Evolutionary conservation across 2,797 vertebrate species (phyloP).

Genomic region (Ara ararauna): DNA sequence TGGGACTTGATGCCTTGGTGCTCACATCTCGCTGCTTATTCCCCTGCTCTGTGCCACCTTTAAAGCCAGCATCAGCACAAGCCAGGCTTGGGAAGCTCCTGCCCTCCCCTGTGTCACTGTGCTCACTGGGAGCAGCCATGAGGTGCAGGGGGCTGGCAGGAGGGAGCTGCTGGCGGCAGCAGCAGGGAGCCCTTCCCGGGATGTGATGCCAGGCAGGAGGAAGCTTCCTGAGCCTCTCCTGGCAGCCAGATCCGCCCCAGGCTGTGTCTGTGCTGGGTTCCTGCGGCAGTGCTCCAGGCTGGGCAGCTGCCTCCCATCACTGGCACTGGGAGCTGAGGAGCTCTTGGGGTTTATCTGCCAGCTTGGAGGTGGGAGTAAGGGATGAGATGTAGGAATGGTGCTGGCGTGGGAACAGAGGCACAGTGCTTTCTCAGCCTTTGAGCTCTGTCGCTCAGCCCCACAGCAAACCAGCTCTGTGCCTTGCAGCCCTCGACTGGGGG

Average conservation of each 20-base stretch:
- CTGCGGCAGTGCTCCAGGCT: background rate
- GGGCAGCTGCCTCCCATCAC: accelerated
- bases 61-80: accelerated
- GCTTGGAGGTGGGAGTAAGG: background rate
- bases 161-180: background rate
- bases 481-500: background rate
- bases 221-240: background rate
- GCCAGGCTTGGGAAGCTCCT: background rate
- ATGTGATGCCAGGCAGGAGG: background rate
- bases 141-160: background rate
- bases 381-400: background rate
- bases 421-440: background rate
- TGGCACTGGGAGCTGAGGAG: background rate
- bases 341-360: background rate
- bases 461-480: background rate
- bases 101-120: background rate
- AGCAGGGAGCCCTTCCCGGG: background rate
- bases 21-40: background rate
- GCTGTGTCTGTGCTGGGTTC: background rate
- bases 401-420: background rate
- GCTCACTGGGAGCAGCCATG: background rate
- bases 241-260: background rate
- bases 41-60: background rate
- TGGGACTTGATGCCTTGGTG: background rate
- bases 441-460: background rate